Evolutionary conservation across 2,113 vertebrate species (phyloP), one percentile per base, ranked within the genome.

Genomic region (Hippocampus barbouri): DNA sequence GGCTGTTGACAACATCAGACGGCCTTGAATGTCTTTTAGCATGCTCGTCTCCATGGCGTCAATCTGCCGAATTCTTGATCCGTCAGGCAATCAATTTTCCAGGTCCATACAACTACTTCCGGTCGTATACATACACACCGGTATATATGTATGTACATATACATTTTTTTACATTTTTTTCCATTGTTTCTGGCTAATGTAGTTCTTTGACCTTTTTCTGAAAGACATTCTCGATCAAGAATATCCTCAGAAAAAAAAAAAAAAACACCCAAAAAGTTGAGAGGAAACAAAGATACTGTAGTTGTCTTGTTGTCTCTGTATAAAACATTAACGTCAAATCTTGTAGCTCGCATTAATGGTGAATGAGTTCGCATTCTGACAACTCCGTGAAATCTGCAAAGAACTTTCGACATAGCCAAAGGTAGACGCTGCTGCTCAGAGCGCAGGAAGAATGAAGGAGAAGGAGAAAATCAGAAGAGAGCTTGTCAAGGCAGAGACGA

Each of bases 401-500:
- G 27, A 38, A 34, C 15, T 61, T 38, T 34, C 8, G 6, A 20
- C 25, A 4, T 6, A 34, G 27, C 34, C 27, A 61, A 61, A 61
- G 59, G 27, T 34, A 34, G 15, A 61, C 59, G 59, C 7, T 0
- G 59, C 12, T 34, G 59, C 25, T 34, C 59, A 61, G 14, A 61
- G 27, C 27, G 30, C 5, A 18, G 83, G 62, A 85, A 77, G 76
- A 82, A 72, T 53, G 20, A 72, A 54, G 12, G 68, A 77, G 34
- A 38, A 21, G 38, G n/a, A 21, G 38, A 21, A 49, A 64, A 72
- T 74, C 67, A 71, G 74, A 61, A 53, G 25, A 59, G 69, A 65
- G 61, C 73, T 73, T n/a, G 71, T 81, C 57, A 11, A 78, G 76
- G 75, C 56, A 82, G 63, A 67, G 62, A 69, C 56, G 25, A 8